A percentile compares a stretch with the other conserved stretches of the same genome.
These are phyloP conservation scores for Euzetes globulus DNA, from an alignment of 2,888 invertebrate species.

Conservation along the genomic window DNA sequence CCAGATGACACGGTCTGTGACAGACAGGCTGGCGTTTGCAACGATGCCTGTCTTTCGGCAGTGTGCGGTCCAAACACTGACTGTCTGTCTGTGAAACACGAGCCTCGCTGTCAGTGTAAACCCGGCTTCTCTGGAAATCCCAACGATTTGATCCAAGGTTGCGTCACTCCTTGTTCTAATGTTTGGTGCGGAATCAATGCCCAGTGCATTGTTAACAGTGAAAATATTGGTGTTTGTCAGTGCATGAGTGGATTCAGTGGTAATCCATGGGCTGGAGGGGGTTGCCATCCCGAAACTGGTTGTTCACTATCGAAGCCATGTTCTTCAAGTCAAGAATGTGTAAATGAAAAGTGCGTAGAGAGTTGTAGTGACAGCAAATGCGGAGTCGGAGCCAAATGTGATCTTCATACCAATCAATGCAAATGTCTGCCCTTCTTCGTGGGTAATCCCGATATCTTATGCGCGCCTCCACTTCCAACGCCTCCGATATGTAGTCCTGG, in stretches of 20 bases:
- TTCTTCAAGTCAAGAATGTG: slow-evolving; percentile 39
- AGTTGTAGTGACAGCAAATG: slow-evolving; percentile 78
- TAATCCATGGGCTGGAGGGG: slow-evolving; percentile 74
- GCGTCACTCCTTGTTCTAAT: slow-evolving; percentile 52
- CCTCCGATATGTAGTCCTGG: slow-evolving; percentile 69
- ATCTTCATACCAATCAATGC: slow-evolving; percentile 69
- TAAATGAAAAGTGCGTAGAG: slow-evolving; percentile 46
- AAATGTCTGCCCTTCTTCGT: slow-evolving; percentile 77
- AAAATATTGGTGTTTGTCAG: slow-evolving; percentile 34
- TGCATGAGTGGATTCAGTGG: slow-evolving; percentile 60
- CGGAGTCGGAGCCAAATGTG: slow-evolving; percentile 78
- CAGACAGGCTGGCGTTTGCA: slow-evolving; percentile 56
- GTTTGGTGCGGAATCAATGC: slow-evolving; percentile 44
- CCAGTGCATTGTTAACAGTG: slow-evolving; percentile 56
- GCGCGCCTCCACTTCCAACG: slow-evolving; percentile 73
- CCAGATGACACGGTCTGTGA: slow-evolving; percentile 70
- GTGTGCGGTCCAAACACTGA: slow-evolving; percentile 71
- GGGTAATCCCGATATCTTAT: slow-evolving; percentile 78
- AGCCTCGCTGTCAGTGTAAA: slow-evolving; percentile 68
- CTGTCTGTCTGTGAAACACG: slow-evolving; percentile 74
- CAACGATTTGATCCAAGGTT: slow-evolving; percentile 60
- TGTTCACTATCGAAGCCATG: slow-evolving; percentile 39
- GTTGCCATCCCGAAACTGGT: slow-evolving; percentile 55
- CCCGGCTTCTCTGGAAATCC: slow-evolving; percentile 82
- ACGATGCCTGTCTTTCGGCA: slow-evolving; percentile 40